Conservation (phyloP, 2,113 vertebrate genomes). For the Larimichthys polyactis region DNA sequence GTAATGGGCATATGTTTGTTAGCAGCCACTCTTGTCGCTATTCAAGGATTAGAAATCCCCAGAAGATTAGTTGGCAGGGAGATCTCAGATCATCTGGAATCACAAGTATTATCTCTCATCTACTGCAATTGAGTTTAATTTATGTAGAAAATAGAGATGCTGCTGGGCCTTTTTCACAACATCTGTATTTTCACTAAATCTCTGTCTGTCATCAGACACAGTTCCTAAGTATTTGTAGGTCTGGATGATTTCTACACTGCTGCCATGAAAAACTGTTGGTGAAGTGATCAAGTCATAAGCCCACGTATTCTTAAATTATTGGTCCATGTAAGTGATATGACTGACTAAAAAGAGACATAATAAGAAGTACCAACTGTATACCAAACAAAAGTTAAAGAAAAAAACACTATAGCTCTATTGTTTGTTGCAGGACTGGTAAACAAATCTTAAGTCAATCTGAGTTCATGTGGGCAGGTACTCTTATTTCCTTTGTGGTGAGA, state of each 20-base stretch:
- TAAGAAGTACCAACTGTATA: neutral
- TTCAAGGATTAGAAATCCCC: too few relatives aligned
- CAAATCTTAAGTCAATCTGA: conserved; percentile 45
- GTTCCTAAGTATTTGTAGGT: neutral
- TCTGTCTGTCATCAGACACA: neutral
- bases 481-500: conserved; percentile 52
- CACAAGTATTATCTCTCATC: neutral
- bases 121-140: too few relatives aligned
- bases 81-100: too few relatives aligned
- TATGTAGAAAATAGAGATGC: neutral
- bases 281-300: neutral
- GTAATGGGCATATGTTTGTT: too few relatives aligned
- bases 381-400: neutral
- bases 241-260: neutral
- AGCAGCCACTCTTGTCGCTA: too few relatives aligned
- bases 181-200: neutral
- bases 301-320: neutral
- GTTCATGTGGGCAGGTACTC: conserved; percentile 49
- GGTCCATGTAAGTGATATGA: neutral
- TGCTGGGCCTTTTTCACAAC: neutral
- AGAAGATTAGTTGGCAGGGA: too few relatives aligned
- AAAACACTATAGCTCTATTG: neutral
- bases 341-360: neutral
- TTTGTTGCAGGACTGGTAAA: conserved; percentile 7
- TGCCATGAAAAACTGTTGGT: neutral